phyloP scores from a whole-genome alignment of 2,888 invertebrate species.

The Nasonovia ribisnigri region DNA sequence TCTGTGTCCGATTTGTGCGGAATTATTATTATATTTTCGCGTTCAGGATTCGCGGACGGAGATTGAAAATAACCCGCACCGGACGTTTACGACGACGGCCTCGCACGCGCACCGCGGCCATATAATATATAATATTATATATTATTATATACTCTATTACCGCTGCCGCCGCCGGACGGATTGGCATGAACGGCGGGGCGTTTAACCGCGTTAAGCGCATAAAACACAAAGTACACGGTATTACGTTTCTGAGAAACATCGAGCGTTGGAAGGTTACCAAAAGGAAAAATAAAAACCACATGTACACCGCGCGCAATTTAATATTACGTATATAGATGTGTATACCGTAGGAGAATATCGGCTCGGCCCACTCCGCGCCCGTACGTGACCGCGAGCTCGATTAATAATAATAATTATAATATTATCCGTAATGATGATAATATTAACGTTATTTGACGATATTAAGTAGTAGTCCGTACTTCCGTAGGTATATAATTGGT shows the following conservation, averaged over 20 bases:
- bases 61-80: slow-evolving; percentile 51
- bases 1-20: background rate
- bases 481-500: background rate
- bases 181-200: slow-evolving; percentile 31
- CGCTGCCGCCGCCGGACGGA: background rate
- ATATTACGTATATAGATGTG: background rate
- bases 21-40: slow-evolving; percentile 19
- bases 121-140: slow-evolving; percentile 13
- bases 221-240: slow-evolving; percentile 59
- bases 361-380: background rate
- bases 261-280: slow-evolving; percentile 54
- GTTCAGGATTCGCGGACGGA: slow-evolving; percentile 4
- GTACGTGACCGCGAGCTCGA: background rate
- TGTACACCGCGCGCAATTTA: background rate
- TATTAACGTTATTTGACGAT: background rate
- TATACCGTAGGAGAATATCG: background rate
- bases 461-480: background rate
- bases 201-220: slow-evolving; percentile 35
- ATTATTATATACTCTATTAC: background rate
- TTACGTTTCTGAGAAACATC: slow-evolving; percentile 51
- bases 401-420: background rate
- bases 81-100: slow-evolving; percentile 40
- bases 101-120: background rate
- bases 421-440: background rate
- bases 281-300: slow-evolving; percentile 44